Evolutionary conservation across 2,113 vertebrate genomes (phyloP).

Genomic region (Prunella fulvescens): DNA sequence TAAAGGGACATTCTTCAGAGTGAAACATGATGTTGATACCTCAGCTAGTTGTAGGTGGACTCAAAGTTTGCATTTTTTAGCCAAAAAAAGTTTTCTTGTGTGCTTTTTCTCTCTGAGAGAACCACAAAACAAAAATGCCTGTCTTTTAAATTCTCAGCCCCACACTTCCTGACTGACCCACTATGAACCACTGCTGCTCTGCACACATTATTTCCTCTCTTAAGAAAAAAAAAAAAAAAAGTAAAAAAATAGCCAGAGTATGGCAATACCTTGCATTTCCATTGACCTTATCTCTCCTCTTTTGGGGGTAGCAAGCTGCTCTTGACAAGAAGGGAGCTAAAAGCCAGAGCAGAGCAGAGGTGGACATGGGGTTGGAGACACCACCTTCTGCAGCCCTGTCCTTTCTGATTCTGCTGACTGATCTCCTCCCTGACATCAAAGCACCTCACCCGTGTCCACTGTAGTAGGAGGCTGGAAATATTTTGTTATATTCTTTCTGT

Average conservation of each 20-base stretch:
- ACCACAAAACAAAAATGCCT: neutral
- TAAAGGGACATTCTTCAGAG: neutral
- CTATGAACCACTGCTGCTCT: neutral
- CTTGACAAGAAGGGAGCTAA: neutral
- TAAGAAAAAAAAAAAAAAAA: neutral
- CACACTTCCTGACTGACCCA: conserved; percentile 46
- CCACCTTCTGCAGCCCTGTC: neutral
- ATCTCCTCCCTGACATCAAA: neutral
- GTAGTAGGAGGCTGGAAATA: neutral
- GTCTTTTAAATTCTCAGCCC: neutral
- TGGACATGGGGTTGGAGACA: accelerated
- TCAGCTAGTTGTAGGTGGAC: neutral
- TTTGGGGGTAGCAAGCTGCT: neutral
- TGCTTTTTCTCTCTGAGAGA: neutral
- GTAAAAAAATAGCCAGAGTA: neutral
- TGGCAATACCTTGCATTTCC: neutral
- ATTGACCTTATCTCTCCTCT: neutral
- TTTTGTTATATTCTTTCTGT: neutral
- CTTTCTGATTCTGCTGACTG: neutral
- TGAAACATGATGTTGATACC: neutral
- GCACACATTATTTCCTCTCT: conserved; percentile 10
- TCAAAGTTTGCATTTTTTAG: neutral
- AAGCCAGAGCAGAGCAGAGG: neutral
- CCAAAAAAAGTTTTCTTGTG: neutral
- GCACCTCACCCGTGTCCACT: neutral